Evolutionary conservation across 2,888 invertebrate genomes (phyloP), one percentile per base, ranked within the genome.

Genomic region (Melangyna quadrimaculata): DNA sequence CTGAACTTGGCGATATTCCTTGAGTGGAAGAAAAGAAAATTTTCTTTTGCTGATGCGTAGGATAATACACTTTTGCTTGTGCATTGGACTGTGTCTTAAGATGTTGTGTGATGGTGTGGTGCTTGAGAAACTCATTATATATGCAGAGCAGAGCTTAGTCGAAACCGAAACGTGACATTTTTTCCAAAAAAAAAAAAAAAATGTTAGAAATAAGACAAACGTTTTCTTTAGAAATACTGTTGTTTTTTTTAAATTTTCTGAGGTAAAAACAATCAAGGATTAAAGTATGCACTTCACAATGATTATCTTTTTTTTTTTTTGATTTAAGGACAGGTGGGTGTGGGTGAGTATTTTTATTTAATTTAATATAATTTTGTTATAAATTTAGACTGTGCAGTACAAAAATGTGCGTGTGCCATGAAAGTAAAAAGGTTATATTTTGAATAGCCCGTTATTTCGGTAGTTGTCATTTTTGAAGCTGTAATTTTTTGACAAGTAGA

Each of bases 281-380:
- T 40, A 61, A 24, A 61, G 40, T 40, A 61, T 61, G 63, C 63
- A 63, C 63, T 43, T 61, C 4, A 43, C 9, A 24, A 27, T 43
- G 40, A 43, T n/a, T n/a, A n/a, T 27, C n/a, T n/a, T n/a, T n/a
- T n/a, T n/a, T n/a, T n/a, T n/a, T n/a, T n/a, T n/a, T n/a, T n/a
- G n/a, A n/a, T n/a, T n/a, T n/a, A n/a, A n/a, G n/a, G n/a, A n/a
- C n/a, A n/a, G n/a, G n/a, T n/a, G n/a, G n/a, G n/a, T n/a, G n/a
- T n/a, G n/a, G n/a, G n/a, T n/a, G n/a, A n/a, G n/a, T n/a, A n/a
- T n/a, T n/a, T n/a, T n/a, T n/a, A n/a, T n/a, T n/a, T n/a, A n/a
- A n/a, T n/a, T n/a, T n/a, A n/a, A n/a, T n/a, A n/a, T n/a, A n/a
- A n/a, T n/a, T n/a, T n/a, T n/a, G n/a, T n/a, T n/a, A n/a, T n/a